Evolutionary conservation across 2,797 vertebrate species (phyloP), one percentile per base, ranked within the genome.

Genomic region (Tangara arthus): DNA sequence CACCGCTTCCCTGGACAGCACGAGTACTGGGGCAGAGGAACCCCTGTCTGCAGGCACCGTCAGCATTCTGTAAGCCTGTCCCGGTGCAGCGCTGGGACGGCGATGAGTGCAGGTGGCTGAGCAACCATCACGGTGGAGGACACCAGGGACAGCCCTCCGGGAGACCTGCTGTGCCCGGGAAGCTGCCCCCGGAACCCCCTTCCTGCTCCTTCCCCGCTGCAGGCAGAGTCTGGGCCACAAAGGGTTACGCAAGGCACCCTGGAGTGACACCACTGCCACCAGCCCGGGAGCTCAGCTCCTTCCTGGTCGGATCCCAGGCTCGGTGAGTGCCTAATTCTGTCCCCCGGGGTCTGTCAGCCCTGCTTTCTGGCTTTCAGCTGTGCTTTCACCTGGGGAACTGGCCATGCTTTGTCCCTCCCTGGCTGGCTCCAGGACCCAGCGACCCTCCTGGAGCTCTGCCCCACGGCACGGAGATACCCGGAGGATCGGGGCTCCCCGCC

Each of bases 251-350:
- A 55, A 91, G 66, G 76, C 87, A 59, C 91, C 66, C 79, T 81
- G 94, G 77, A 93, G 79, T 96, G 96, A 96, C 94, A 95, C 95
- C 37, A 18, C 82, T 86, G 96, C 90, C 89, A 93, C 95, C 93
- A 94, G 81, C 87, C 52, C 56, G 1, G 50, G 90, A 83, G 81
- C 83, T 77, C 70, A 13, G 92, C 94, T 97, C 89, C 95, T 97
- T 96, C 96, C 95, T 96, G 96, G 83, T 95, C 89, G 22, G 89
- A 85, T 81, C 79, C 17, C 11, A 84, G 41, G 34, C 84, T 84
- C 49, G 96, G 96, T 96, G 90, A 96, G 95, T 96, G 77, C 59
- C 80, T 50, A 28, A 53, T 28, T 44, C 57, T 24, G 65, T 95
- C 20, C 50, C 78, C 28, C 11, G 46, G 61, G 65, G 59, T 39